Conservation (phyloP, 2,113 vertebrate species). For the Siniperca chuatsi region DNA sequence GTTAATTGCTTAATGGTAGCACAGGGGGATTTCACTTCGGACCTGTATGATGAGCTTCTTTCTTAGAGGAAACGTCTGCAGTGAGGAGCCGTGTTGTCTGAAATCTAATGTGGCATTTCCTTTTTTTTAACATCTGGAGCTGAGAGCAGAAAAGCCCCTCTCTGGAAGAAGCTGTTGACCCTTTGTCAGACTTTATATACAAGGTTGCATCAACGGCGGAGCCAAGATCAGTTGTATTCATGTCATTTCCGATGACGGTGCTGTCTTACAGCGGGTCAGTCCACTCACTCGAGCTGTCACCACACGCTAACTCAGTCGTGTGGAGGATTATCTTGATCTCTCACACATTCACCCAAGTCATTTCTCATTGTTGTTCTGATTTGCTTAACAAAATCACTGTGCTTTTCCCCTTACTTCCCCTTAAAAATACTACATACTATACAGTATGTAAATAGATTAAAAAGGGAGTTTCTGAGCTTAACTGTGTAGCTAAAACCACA, state of each 20-base stretch:
- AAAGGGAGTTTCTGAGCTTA: neutral
- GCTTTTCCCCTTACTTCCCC: neutral
- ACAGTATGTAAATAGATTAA: neutral
- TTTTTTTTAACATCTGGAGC: conserved; percentile 4
- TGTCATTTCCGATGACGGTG: conserved; percentile 70
- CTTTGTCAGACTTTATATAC: conserved; percentile 63
- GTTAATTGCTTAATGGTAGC: conserved; percentile 69
- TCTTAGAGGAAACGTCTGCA: conserved; percentile 8
- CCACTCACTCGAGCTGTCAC: conserved; percentile 60
- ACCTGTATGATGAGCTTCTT: neutral
- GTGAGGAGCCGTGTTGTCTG: neutral
- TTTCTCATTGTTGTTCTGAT: conserved; percentile 47
- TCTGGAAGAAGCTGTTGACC: conserved; percentile 63
- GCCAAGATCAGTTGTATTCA: conserved; percentile 64
- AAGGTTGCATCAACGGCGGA: conserved; percentile 41
- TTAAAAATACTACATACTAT: neutral
- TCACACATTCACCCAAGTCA: conserved; percentile 17
- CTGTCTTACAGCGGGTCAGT: conserved; percentile 57
- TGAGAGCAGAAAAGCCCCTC: conserved; percentile 33
- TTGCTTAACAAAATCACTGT: conserved; percentile 22
- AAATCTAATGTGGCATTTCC: conserved; percentile 15
- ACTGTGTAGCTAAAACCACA: conserved; percentile 6
- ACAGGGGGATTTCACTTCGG: neutral
- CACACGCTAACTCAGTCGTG: conserved; percentile 45
- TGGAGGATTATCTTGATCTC: conserved; percentile 41